phyloP scores from a whole-genome alignment of 2,888 invertebrate species.

The Amphipoea oculea region DNA sequence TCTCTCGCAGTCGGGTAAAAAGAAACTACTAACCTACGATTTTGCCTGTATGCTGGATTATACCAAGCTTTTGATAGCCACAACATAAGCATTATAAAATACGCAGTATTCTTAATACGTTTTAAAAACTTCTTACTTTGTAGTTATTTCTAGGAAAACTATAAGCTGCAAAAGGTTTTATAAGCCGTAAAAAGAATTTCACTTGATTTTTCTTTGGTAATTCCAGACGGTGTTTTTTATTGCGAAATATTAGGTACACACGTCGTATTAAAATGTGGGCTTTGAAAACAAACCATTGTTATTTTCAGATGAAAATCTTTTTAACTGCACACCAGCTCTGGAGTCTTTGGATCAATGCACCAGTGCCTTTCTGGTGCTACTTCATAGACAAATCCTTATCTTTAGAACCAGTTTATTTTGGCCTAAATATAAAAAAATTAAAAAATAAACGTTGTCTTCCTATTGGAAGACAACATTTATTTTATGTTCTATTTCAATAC shows the following conservation, averaged over 20 bases:
- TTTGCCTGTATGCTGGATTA: not conserved
- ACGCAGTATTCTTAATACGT: not conserved
- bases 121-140: constrained; percentile 3
- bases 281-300: constrained; percentile 13
- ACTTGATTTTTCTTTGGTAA: constrained; percentile 40
- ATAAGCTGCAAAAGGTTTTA: constrained; percentile 8
- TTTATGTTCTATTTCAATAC: no score
- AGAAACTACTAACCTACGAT: not conserved
- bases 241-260: constrained; percentile 46
- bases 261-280: constrained; percentile 45
- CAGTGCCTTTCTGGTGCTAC: no score
- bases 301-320: no score
- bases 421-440: no score
- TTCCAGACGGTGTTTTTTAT: constrained; percentile 39
- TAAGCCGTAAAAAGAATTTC: not conserved
- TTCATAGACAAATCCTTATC: no score
- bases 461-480: no score
- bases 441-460: no score
- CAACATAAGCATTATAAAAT: constrained; percentile 2
- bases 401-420: no score
- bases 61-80: not conserved
- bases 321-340: no score
- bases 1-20: not conserved
- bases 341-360: no score
- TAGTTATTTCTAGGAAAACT: not conserved